phyloP scores from a whole-genome alignment of 2,113 vertebrate genomes.

The Scolopax mira region DNA sequence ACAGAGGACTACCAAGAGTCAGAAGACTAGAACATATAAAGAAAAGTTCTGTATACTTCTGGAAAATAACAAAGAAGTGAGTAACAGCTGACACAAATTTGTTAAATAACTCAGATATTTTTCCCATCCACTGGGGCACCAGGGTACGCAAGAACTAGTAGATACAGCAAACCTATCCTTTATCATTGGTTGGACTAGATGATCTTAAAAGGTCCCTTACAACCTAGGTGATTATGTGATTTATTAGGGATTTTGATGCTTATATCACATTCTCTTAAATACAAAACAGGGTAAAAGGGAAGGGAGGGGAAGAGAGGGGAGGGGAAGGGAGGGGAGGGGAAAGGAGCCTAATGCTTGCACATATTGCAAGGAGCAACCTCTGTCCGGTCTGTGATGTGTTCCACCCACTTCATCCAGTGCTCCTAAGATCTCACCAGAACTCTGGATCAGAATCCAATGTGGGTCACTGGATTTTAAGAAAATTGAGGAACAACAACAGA shows the following conservation, averaged over 20 bases:
- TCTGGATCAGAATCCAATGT: background rate
- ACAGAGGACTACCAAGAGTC: background rate
- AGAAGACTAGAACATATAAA: background rate
- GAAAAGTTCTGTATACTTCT: background rate
- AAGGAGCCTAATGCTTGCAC: accelerated
- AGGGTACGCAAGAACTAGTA: background rate
- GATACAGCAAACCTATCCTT: background rate
- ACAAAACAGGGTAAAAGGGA: no score
- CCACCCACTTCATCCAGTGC: background rate
- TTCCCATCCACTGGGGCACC: background rate
- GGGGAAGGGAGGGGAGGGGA: no score
- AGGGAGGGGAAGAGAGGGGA: no score
- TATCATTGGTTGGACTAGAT: no score
- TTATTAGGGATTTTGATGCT: background rate
- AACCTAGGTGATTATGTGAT: no score
- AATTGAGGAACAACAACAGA: background rate
- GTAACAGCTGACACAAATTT: background rate
- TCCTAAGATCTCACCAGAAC: background rate
- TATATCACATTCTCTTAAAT: background rate
- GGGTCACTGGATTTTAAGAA: background rate
- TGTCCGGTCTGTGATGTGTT: background rate
- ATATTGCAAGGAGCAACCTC: background rate
- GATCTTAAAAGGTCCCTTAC: no score
- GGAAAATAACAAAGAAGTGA: background rate
- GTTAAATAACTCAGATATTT: background rate